Evolutionary conservation across 2,113 vertebrate genomes (phyloP).

Genomic region (Ameiurus melas): DNA sequence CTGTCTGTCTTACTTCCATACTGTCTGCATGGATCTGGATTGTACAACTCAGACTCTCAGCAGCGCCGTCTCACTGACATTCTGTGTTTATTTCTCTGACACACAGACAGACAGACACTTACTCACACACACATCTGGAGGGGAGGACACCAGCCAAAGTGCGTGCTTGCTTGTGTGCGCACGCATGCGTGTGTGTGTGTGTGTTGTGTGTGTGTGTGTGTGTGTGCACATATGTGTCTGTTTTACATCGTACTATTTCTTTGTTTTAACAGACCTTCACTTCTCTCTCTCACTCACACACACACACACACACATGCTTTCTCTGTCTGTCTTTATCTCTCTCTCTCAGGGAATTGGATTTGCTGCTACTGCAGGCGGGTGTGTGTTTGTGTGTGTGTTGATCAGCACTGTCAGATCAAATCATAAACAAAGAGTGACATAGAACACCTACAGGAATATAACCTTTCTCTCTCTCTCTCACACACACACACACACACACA

Average conservation of each 20-base stretch:
- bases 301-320: background rate
- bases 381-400: background rate
- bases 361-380: constrained; percentile 42
- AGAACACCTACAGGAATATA: constrained; percentile 14
- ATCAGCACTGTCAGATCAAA: constrained; percentile 39
- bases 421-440: constrained; percentile 19
- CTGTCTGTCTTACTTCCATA: background rate
- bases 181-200: background rate
- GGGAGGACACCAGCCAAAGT: constrained; percentile 30
- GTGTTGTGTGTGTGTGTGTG: too few species aligned
- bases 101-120: constrained; percentile 36
- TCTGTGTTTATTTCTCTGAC: constrained; percentile 46
- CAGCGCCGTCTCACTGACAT: background rate
- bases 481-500: background rate
- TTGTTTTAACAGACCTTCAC: constrained; percentile 21
- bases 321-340: constrained; percentile 5
- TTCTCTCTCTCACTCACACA: background rate
- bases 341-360: constrained; percentile 35
- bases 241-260: constrained; percentile 26
- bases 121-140: constrained; percentile 31
- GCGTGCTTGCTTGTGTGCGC: background rate
- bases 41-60: constrained; percentile 15
- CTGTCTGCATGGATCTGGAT: background rate
- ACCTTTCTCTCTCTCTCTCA: too few species aligned
- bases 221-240: background rate